Base-by-base conservation (phyloP, 2,797 vertebrate genomes). In the Gymnoscopelus microlampas region DNA sequence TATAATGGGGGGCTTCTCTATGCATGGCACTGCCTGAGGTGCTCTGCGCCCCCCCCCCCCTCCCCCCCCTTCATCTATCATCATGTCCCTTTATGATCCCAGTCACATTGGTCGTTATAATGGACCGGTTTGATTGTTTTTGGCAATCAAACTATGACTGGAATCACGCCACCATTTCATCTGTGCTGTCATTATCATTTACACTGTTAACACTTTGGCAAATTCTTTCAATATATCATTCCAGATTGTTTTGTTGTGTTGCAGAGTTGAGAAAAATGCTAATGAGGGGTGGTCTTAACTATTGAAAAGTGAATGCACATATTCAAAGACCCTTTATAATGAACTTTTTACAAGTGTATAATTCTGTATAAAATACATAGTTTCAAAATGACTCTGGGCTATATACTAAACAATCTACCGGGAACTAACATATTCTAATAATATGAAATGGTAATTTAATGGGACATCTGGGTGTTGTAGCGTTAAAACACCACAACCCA, bases 11-110 rank as follows among this genome's bases (percentile, higher is more conserved):
- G 88, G 85, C 84, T 76, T 87, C 87, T 77, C 82, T 76, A 77
- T 89, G 94, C 94, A 94, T 95, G 94, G 87, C 91, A 83, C 94
- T 89, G 90, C 91, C 92, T 89, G 87, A 88, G 82, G 82, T 81
- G 91, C 87, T 89, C 77, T 49, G 83, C 85, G 68, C 66, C 68
- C 61, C 70, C 66, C 68, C 61, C 55, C 14, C 64, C 68, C 79
- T 58, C 68, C 60, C 50, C 60, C 35, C 67, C 79, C 71, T 78
- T 83, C 83, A 77, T 57, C 78, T 74, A 63, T 75, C 68, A 68
- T 32, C 19, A 53, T 44, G 44, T 15, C n/a, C 58, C 13, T 5
- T 12, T 13, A 10, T 8, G 13, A 35, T 15, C 53, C 65, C 53
- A 59, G 12, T 15, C 11, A 26, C 3, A 15, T n/a, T n/a, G 14